These are phyloP conservation scores for Agrilus planipennis DNA, from an alignment of 1,140 invertebrate species.

Conservation along the genomic window DNA sequence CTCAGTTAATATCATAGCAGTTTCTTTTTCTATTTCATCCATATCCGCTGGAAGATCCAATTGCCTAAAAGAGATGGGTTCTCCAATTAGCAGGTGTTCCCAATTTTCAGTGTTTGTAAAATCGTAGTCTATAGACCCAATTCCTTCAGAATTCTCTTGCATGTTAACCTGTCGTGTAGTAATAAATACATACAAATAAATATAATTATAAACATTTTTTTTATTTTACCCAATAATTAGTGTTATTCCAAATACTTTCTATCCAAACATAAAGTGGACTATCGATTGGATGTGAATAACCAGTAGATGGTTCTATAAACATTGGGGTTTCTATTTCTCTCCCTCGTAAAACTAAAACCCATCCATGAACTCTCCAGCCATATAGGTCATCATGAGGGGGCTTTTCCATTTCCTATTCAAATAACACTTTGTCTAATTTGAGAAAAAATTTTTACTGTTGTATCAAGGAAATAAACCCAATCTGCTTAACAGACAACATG, in stretches of 20 bases:
- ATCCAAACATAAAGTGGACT: conserved; percentile 59
- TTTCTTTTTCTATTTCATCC: conserved; percentile 37
- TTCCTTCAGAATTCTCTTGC: conserved; percentile 42
- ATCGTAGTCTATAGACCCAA: conserved; percentile 42
- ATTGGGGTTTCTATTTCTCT: conserved; percentile 48
- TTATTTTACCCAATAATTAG: conserved; percentile 68
- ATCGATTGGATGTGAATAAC: conserved; percentile 43
- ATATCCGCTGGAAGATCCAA: conserved; percentile 30
- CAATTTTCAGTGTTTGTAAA: conserved; percentile 46
- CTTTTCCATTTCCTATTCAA: conserved; percentile 53
- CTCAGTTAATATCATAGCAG: conserved; percentile 38
- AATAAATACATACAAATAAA: neutral
- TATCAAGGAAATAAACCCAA: no score
- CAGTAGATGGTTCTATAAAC: conserved; percentile 77
- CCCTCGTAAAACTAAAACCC: conserved; percentile 60
- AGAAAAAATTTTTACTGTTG: no score
- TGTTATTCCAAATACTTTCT: conserved; percentile 76
- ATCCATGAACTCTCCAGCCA: conserved; percentile 68
- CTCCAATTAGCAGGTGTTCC: conserved; percentile 58
- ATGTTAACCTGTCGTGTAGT: conserved; percentile 41
- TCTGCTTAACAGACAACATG: no score
- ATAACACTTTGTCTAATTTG: no score
- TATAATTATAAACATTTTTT: neutral
- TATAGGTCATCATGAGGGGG: conserved; percentile 55
- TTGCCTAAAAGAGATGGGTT: conserved; percentile 40